Conservation (phyloP, 2,888 invertebrate species). For the Drosophila helvetica region DNA sequence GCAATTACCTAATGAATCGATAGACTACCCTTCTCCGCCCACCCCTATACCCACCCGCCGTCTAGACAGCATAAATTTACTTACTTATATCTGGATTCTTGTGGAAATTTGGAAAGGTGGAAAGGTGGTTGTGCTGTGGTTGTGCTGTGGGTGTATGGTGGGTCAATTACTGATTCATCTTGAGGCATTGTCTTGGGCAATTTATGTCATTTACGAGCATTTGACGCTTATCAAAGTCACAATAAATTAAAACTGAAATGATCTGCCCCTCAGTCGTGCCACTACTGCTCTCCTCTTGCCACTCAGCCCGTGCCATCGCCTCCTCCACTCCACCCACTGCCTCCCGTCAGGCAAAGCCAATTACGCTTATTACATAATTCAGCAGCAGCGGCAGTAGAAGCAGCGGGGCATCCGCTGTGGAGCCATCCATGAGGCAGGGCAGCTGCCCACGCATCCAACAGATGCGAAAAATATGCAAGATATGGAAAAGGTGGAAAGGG, state of each 20-base stretch:
- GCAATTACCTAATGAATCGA: constrained; percentile 48
- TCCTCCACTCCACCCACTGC: background rate
- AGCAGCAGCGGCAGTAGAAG: constrained; percentile 26
- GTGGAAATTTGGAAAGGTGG: no score
- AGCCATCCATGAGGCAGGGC: background rate
- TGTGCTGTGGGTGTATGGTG: background rate
- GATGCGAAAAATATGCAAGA: constrained; percentile 43
- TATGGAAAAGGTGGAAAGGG: constrained; percentile 15
- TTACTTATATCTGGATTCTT: constrained; percentile 8
- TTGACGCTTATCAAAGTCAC: constrained; percentile 74
- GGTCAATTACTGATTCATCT: constrained; percentile 35
- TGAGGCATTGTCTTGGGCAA: constrained; percentile 60
- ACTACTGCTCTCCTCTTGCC: background rate
- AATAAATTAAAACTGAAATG: constrained; percentile 68
- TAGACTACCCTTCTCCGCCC: constrained; percentile 31
- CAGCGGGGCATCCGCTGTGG: background rate
- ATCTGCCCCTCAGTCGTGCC: constrained; percentile 24
- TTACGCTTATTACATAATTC: constrained; percentile 76
- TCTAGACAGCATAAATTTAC: constrained; percentile 65
- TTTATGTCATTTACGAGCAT: constrained; percentile 63
- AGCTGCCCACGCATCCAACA: constrained; percentile 46
- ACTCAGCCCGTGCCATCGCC: background rate
- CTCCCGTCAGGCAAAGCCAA: constrained; percentile 55
- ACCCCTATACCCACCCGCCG: background rate
- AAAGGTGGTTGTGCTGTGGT: background rate